Evolutionary conservation across 2,797 vertebrate species (phyloP).

Genomic region (Glyptemys insculpta): DNA sequence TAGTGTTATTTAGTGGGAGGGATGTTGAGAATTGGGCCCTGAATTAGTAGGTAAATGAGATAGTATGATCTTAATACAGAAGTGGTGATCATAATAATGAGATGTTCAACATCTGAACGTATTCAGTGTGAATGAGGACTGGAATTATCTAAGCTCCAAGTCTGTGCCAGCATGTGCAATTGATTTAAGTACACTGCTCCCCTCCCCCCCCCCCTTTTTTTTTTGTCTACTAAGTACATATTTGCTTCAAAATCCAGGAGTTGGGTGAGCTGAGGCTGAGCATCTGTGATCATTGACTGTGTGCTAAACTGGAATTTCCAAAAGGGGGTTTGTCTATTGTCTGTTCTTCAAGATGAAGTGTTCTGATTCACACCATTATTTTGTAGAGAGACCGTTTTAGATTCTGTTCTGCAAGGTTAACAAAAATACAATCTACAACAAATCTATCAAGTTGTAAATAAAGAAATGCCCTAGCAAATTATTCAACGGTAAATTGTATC

Average conservation of each 20-base stretch:
- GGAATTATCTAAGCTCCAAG: background rate
- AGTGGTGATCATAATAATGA: background rate
- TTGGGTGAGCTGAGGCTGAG: background rate
- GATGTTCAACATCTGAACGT: background rate
- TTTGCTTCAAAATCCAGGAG: fast-evolving
- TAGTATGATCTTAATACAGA: background rate
- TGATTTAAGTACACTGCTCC: background rate
- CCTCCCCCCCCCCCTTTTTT: background rate
- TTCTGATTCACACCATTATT: background rate
- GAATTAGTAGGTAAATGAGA: background rate
- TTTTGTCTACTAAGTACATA: background rate
- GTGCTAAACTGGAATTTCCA: background rate
- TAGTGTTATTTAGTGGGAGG: background rate
- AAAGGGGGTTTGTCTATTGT: background rate
- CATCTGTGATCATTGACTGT: background rate
- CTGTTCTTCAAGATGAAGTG: background rate
- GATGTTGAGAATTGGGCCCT: background rate
- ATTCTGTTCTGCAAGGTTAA: background rate
- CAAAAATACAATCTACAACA: background rate
- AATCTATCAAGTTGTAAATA: background rate
- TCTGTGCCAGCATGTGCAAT: background rate
- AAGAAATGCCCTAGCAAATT: background rate
- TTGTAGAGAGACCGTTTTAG: background rate
- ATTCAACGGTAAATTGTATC: background rate
- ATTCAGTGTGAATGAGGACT: background rate